Evolutionary conservation across 1,140 invertebrate species (phyloP).

Genomic region (Macrobrachium rosenbergii): DNA sequence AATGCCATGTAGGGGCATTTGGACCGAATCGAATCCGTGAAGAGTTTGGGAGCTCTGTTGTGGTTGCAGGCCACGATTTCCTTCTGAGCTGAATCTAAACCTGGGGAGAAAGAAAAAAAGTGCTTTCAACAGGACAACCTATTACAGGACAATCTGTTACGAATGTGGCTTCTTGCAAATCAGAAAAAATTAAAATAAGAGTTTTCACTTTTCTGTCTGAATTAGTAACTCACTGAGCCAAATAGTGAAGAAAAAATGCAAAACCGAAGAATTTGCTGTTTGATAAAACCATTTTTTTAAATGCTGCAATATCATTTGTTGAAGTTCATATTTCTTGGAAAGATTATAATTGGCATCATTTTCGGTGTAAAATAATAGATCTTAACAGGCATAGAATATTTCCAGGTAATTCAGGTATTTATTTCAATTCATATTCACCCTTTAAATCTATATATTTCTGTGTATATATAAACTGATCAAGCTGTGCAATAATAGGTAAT

Average conservation of each 20-base stretch:
- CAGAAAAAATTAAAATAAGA: no score
- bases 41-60: conserved; percentile 63
- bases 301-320: no score
- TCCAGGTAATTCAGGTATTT: neutral
- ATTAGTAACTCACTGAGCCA: no score
- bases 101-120: neutral
- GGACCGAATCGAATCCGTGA: conserved; percentile 65
- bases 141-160: no score
- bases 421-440: conserved; percentile 81
- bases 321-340: no score
- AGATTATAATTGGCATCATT: no score
- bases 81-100: conserved; percentile 48
- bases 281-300: no score
- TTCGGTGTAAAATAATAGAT: neutral
- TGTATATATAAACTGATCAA: conserved; percentile 73
- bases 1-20: conserved; percentile 60
- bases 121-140: neutral
- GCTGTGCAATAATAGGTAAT: no score
- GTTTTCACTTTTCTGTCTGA: no score
- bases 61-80: conserved; percentile 65
- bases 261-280: no score
- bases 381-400: neutral
- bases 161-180: no score
- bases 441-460: conserved; percentile 84
- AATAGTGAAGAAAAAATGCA: no score